Evolutionary conservation across 1,140 invertebrate species (phyloP).

Genomic region (Maconellicoccus hirsutus): DNA sequence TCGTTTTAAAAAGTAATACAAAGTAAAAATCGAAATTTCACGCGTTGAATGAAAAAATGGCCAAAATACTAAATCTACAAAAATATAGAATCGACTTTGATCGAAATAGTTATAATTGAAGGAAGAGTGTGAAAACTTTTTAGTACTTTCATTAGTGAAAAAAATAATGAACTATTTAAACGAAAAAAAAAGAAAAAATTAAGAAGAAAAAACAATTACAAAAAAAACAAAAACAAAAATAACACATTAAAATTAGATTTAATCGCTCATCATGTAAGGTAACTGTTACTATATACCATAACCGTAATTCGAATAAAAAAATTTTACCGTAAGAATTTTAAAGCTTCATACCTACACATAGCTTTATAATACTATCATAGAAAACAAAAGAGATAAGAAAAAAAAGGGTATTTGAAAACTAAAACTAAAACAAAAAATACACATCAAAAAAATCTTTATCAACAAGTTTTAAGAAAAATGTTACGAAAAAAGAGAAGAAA

Average conservation of each 20-base stretch:
- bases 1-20: too few relatives aligned
- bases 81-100: too few relatives aligned
- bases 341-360: constrained; percentile 3
- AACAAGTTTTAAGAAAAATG: background rate
- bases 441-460: background rate
- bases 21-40: too few relatives aligned
- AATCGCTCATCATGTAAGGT: background rate
- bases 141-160: too few relatives aligned
- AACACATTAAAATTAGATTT: constrained; percentile 6
- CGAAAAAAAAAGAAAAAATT: background rate
- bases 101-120: too few relatives aligned
- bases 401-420: background rate
- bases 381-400: background rate
- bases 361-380: background rate
- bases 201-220: background rate
- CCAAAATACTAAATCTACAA: too few relatives aligned
- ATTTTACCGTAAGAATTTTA: background rate
- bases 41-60: too few relatives aligned
- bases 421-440: background rate
- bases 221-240: constrained; percentile 6
- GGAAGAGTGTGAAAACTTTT: too few relatives aligned
- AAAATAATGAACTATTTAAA: background rate
- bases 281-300: background rate
- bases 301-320: background rate
- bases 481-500: background rate